Conservation (phyloP, 2,797 vertebrate species). For the Sibirionetta formosa region DNA sequence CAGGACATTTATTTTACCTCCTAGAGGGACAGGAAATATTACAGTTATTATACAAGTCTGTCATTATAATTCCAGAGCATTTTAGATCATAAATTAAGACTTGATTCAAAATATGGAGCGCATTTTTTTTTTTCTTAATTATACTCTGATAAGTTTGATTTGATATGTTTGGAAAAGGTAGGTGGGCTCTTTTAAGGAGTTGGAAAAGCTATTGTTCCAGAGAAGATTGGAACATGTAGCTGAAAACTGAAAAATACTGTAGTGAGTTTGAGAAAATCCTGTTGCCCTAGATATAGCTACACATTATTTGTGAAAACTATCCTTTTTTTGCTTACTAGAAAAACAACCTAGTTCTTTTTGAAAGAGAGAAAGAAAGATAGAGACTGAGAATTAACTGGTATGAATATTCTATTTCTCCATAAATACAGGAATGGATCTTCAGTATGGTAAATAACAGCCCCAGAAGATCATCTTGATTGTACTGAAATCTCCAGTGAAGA, state of each 20-base stretch:
- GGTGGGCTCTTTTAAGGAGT: background rate
- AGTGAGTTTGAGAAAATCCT: background rate
- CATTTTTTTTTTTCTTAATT: background rate
- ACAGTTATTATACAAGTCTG: background rate
- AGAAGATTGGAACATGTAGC: background rate
- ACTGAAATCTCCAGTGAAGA: background rate
- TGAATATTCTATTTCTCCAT: background rate
- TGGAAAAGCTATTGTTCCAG: background rate
- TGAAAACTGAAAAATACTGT: background rate
- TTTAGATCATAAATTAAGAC: background rate
- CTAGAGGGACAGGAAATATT: background rate
- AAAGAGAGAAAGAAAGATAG: fast-evolving
- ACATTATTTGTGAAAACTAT: background rate
- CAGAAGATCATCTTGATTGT: background rate
- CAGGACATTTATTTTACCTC: background rate
- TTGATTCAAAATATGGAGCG: background rate
- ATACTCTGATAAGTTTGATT: background rate
- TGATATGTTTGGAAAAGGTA: background rate
- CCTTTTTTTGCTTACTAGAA: background rate
- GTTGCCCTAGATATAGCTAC: background rate
- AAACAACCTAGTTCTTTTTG: background rate
- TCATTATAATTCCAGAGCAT: background rate
- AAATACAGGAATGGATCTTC: background rate
- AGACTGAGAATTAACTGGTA: background rate
- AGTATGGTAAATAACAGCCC: background rate